Conservation (phyloP, 1,140 invertebrate genomes). For the Drosophila littoralis region DNA sequence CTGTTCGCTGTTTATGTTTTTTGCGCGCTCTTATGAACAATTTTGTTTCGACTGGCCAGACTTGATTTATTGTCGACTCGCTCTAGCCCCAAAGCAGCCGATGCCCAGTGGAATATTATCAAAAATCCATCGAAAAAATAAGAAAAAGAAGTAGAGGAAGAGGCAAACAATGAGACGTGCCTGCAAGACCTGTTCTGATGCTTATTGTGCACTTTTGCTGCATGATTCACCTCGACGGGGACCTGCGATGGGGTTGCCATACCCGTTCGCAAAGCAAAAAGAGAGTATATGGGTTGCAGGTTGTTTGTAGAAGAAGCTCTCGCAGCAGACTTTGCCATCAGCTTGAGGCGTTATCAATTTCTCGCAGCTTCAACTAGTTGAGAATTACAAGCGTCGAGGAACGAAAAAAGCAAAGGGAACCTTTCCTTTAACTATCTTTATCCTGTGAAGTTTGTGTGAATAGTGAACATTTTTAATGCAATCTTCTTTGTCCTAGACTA, state of each 20-base stretch:
- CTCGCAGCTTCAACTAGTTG: too few species aligned
- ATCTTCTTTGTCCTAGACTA: neutral
- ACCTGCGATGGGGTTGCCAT: slow-evolving; percentile 23
- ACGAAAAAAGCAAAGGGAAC: too few species aligned
- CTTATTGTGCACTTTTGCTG: slow-evolving; percentile 39
- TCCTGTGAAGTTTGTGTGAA: too few species aligned
- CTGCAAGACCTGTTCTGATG: slow-evolving; percentile 43
- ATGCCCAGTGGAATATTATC: slow-evolving; percentile 4
- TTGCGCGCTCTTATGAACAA: slow-evolving; percentile 51
- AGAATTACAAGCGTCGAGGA: too few species aligned
- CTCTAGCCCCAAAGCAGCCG: slow-evolving; percentile 12
- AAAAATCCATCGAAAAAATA: slow-evolving; percentile 11
- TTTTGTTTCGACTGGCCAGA: slow-evolving; percentile 65
- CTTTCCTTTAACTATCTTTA: too few species aligned
- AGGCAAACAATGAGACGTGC: slow-evolving; percentile 31
- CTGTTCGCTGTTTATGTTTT: slow-evolving; percentile 74
- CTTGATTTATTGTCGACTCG: slow-evolving; percentile 68
- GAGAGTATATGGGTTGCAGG: too few species aligned
- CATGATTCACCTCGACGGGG: slow-evolving; percentile 38
- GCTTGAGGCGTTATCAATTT: too few species aligned
- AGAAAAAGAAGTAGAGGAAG: slow-evolving; percentile 3
- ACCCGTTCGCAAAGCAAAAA: too few species aligned
- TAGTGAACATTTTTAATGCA: too few species aligned
- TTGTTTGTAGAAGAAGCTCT: too few species aligned
- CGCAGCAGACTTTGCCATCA: too few species aligned